These are phyloP conservation scores for Xylota sylvarum DNA, from an alignment of 2,888 invertebrate genomes.

Conservation along the genomic window DNA sequence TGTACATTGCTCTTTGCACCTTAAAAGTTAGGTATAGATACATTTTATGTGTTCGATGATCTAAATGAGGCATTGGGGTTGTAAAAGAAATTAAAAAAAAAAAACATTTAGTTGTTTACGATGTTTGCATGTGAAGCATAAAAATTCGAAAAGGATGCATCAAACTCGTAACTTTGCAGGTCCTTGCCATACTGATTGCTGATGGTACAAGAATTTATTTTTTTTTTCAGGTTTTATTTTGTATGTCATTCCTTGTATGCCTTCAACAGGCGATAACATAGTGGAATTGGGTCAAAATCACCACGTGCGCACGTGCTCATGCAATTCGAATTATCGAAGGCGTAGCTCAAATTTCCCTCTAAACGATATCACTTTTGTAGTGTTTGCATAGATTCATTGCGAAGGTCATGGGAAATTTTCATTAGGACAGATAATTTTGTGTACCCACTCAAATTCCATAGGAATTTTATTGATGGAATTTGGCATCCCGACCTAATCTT, in stretches of 20 bases:
- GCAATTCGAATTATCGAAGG: background rate
- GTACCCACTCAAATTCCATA: no score
- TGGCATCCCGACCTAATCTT: no score
- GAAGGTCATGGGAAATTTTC: background rate
- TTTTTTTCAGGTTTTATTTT: no score
- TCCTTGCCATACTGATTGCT: background rate
- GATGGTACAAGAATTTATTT: background rate
- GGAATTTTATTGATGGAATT: no score
- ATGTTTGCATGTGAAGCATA: background rate
- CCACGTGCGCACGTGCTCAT: background rate
- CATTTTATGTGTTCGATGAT: background rate
- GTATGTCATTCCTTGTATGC: no score
- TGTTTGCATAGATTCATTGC: background rate
- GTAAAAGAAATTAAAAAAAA: background rate
- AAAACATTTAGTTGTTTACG: background rate
- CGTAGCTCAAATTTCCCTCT: background rate
- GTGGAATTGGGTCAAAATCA: background rate
- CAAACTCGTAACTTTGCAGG: background rate
- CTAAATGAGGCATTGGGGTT: background rate
- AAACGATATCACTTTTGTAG: background rate
- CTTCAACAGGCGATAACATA: background rate
- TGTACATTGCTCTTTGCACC: background rate
- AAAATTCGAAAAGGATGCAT: background rate
- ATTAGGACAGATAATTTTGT: background rate
- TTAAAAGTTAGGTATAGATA: no score